A percentile compares a stretch with the other conserved stretches of the same genome.
Conservation (phyloP, 2,797 vertebrate genomes). For the Peromyscus attwateri region DNA sequence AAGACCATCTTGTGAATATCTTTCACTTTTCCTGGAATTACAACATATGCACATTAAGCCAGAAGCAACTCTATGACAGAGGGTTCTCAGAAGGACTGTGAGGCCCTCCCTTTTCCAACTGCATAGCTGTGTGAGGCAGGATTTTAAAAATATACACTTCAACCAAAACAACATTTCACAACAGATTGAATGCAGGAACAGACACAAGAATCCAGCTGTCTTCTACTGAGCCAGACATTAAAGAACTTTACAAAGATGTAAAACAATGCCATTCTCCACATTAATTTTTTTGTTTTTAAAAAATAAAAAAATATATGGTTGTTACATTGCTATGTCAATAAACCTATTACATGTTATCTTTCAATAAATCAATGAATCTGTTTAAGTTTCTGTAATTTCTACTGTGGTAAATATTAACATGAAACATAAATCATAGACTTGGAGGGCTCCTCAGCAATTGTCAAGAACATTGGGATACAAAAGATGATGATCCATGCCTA, state of each 20-base stretch:
- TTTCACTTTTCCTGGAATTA: slow-evolving; percentile 31
- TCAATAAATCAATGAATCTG: slow-evolving; percentile 39
- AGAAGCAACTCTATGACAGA: neutral
- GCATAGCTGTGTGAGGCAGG: slow-evolving; percentile 36
- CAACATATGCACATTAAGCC: neutral
- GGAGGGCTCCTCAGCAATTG: neutral
- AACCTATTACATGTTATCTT: neutral
- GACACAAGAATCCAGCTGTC: slow-evolving; percentile 77
- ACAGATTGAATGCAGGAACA: slow-evolving; percentile 79
- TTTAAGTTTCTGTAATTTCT: slow-evolving; percentile 37
- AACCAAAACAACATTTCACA: slow-evolving; percentile 76
- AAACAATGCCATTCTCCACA: slow-evolving; percentile 51
- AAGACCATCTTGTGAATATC: slow-evolving; percentile 20
- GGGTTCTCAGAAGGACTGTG: slow-evolving; percentile 15
- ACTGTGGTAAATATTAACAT: slow-evolving; percentile 1
- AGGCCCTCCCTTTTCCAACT: slow-evolving; percentile 51
- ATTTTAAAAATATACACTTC: slow-evolving; percentile 73
- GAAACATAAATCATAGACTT: neutral
- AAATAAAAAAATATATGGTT: slow-evolving; percentile 5
- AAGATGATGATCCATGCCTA: neutral
- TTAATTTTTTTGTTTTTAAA: slow-evolving; percentile 2
- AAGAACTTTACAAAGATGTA: slow-evolving; percentile 69
- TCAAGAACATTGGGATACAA: neutral
- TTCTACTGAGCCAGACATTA: slow-evolving; percentile 64
- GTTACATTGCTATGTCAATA: neutral